Conservation (phyloP, 2,888 invertebrate genomes). For the Smittia aterrima region DNA sequence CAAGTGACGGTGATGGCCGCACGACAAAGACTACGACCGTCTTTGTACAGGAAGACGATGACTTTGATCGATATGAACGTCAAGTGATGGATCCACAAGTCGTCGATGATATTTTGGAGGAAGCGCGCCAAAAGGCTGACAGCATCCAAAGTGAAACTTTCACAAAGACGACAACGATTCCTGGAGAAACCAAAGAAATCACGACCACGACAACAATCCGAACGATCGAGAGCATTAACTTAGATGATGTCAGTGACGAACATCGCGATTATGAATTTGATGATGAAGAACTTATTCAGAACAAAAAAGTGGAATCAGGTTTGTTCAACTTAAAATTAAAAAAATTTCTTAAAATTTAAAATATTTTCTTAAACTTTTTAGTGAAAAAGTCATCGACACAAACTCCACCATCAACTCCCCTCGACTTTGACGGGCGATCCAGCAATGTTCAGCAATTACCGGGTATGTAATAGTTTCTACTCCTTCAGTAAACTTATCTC, state of each 20-base stretch:
- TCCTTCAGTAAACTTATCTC: not conserved
- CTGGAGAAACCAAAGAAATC: conserved; percentile 36
- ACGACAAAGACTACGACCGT: not conserved
- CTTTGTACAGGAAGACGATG: not conserved
- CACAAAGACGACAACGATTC: conserved; percentile 28
- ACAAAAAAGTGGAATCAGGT: conserved; percentile 35
- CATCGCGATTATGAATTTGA: not conserved
- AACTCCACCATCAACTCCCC: conserved; percentile 35
- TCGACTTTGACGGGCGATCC: conserved; percentile 25
- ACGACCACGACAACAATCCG: conserved; percentile 37
- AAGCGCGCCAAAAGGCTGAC: conserved; percentile 28
- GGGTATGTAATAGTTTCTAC: conserved; percentile 35
- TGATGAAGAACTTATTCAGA: conserved; percentile 28
- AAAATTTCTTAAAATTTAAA: not conserved
- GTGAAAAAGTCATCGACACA: conserved; percentile 10
- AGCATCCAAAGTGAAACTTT: not conserved
- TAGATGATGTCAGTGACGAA: conserved; percentile 28
- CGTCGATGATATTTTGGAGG: conserved; percentile 35
- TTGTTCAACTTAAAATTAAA: not conserved
- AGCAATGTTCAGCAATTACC: conserved; percentile 39
- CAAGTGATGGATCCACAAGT: conserved; percentile 21
- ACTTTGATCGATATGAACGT: not conserved
- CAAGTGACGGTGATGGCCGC: not conserved
- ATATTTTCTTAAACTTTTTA: not conserved
- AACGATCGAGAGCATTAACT: conserved; percentile 40